Conservation (phyloP, 2,888 invertebrate species). For the Tenthredo livida region DNA sequence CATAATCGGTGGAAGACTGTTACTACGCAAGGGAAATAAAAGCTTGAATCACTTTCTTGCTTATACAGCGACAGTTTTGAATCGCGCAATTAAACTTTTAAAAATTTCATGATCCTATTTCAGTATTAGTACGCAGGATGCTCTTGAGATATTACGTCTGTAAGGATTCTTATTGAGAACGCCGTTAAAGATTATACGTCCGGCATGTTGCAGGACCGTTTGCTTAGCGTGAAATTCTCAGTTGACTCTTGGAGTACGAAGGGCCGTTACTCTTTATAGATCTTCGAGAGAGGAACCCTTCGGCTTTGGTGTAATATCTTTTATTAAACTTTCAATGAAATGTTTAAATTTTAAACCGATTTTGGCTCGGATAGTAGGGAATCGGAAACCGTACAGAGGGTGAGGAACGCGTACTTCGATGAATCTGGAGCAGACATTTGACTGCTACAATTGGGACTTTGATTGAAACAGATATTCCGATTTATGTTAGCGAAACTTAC, state of each 20-base stretch:
- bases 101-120: conserved; percentile 49
- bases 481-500: not conserved
- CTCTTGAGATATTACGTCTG: conserved; percentile 47
- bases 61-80: conserved; percentile 37
- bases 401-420: not conserved
- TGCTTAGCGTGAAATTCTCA: conserved; percentile 51
- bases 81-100: conserved; percentile 44
- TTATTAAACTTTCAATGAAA: conserved; percentile 50
- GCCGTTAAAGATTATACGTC: conserved; percentile 53
- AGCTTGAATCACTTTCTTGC: conserved; percentile 33
- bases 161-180: conserved; percentile 48
- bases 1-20: not conserved
- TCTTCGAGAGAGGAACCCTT: conserved; percentile 21
- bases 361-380: not conserved
- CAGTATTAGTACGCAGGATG: conserved; percentile 43
- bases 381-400: not conserved
- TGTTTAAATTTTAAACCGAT: conserved; percentile 27
- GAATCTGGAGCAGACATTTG: conserved; percentile 16
- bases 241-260: conserved; percentile 37
- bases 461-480: conserved; percentile 11
- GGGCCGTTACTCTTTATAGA: conserved; percentile 50
- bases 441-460: not conserved
- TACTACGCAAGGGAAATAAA: not conserved
- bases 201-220: conserved; percentile 54
- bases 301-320: conserved; percentile 41